These are phyloP conservation scores for Labeo rohita DNA, from an alignment of 2,113 vertebrate species.

Conservation along the genomic window DNA sequence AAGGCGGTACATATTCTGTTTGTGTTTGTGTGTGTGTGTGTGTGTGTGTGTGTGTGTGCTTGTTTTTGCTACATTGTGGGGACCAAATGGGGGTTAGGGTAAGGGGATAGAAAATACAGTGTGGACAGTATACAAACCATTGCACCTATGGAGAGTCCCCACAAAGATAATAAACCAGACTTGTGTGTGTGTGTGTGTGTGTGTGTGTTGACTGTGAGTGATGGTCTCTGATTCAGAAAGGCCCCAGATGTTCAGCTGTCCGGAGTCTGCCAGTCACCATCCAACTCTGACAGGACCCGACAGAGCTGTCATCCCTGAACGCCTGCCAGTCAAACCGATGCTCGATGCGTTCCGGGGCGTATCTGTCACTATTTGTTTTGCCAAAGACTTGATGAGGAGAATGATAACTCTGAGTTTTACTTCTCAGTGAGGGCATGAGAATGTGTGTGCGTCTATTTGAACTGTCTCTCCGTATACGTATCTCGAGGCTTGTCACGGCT, in stretches of 20 bases:
- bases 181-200: neutral
- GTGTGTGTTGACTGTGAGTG: slow-evolving; percentile 21
- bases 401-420: slow-evolving; percentile 41
- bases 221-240: slow-evolving; percentile 41
- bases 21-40: neutral
- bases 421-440: neutral
- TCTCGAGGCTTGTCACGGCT: slow-evolving; percentile 17
- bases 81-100: no score
- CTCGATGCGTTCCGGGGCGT: neutral
- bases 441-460: slow-evolving; percentile 14
- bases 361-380: slow-evolving; percentile 35
- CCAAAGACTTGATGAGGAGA: slow-evolving; percentile 28
- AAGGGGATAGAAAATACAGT: no score
- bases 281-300: slow-evolving; percentile 28
- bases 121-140: no score
- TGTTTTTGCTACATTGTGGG: no score
- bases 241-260: slow-evolving; percentile 44
- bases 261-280: slow-evolving; percentile 39
- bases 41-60: neutral
- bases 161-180: no score
- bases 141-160: no score
- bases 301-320: slow-evolving; percentile 43
- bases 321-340: slow-evolving; percentile 39
- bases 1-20: neutral
- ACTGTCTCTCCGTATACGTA: slow-evolving; percentile 8